phyloP scores from a whole-genome alignment of 2,888 invertebrate species.

The Thecocarcelia acutangulata region DNA sequence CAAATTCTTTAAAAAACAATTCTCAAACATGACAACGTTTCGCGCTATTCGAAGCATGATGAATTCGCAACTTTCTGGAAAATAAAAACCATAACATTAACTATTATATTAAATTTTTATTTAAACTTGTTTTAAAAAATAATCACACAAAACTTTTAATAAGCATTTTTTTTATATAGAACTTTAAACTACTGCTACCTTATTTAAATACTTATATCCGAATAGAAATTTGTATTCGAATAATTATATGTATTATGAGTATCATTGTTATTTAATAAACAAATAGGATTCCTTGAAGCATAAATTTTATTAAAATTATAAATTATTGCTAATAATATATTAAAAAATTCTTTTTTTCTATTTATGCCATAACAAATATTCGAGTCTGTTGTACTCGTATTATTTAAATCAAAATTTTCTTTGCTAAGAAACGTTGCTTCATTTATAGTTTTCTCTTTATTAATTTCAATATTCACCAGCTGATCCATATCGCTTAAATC shows the following conservation, averaged over 20 bases:
- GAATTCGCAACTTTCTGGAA: no score
- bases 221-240: constrained; percentile 22
- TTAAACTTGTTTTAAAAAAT: no score
- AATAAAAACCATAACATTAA: no score
- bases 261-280: constrained; percentile 43
- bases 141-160: background rate
- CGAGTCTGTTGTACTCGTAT: background rate
- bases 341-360: constrained; percentile 55
- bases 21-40: no score
- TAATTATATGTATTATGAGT: constrained; percentile 19
- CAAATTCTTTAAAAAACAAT: no score
- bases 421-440: background rate
- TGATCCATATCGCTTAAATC: constrained; percentile 65
- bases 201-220: no score
- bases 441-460: constrained; percentile 4
- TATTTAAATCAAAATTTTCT: background rate
- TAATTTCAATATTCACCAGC: constrained; percentile 61
- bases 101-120: no score
- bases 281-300: constrained; percentile 33
- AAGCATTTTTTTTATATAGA: background rate
- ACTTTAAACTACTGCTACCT: no score
- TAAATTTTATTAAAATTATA: constrained; percentile 32
- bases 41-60: no score
- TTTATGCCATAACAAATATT: constrained; percentile 39
- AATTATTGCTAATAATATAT: constrained; percentile 40